phyloP scores from a whole-genome alignment of 1,140 invertebrate genomes.

The Microplitis demolitor region DNA sequence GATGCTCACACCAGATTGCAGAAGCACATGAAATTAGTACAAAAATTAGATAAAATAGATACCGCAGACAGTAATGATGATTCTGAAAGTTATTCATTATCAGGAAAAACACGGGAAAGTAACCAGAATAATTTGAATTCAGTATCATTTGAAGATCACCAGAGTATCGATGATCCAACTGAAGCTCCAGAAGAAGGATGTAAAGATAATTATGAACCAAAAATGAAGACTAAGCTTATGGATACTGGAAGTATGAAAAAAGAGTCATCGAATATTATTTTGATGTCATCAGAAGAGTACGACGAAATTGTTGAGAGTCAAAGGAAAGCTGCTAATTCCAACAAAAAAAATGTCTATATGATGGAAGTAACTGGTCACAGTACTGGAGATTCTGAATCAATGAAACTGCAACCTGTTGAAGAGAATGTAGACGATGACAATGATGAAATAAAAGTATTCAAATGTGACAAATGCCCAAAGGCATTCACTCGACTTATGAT shows the following conservation, averaged over 20 bases:
- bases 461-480: constrained; percentile 64
- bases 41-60: constrained; percentile 53
- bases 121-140: constrained; percentile 43
- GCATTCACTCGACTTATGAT: constrained; percentile 64
- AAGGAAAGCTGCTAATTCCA: constrained; percentile 45
- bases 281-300: constrained; percentile 55
- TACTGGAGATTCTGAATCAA: constrained; percentile 35
- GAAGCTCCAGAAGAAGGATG: constrained; percentile 59
- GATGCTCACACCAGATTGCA: constrained; percentile 71
- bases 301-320: constrained; percentile 55
- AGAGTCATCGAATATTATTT: constrained; percentile 60
- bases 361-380: constrained; percentile 52
- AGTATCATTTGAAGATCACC: constrained; percentile 32
- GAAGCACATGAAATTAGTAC: constrained; percentile 66
- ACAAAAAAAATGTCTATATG: constrained; percentile 56
- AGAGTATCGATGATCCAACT: constrained; percentile 52
- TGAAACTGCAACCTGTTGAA: constrained; percentile 43
- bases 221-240: constrained; percentile 54
- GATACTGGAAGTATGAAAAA: constrained; percentile 52
- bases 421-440: constrained; percentile 46
- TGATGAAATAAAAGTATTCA: constrained; percentile 62
- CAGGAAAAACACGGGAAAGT: constrained; percentile 36
- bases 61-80: constrained; percentile 42
- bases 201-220: constrained; percentile 57
- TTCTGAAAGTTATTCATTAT: constrained; percentile 1